Base-by-base conservation (phyloP, 2,888 invertebrate genomes). In the Gisinianus flammeolus region DNA sequence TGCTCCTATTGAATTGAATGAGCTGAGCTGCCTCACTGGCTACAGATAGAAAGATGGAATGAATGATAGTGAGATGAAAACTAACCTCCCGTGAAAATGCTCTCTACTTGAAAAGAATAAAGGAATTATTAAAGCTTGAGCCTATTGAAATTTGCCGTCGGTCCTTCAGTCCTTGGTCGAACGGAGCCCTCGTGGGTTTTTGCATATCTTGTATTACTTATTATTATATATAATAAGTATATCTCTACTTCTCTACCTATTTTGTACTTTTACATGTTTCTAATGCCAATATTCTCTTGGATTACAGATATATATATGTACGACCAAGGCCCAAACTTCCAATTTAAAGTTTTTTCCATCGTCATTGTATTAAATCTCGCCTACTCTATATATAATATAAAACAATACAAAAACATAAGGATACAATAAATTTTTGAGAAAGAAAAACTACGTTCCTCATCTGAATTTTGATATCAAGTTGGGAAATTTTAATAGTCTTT, bases 41-140 rank as follows among this genome's bases (percentile, higher is more conserved):
- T 77, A 70, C 70, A 77, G 77, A 77, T 77, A 77, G 77, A 77
- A 58, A 71, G 77, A 77, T 77, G 77, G 62, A 77, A 77, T 71
- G 77, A 71, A 77, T 66, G 71, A 71, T 77, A 71, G 71, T 71
- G 70, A 71, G 77, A 77, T 71, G 71, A 66, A 77, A 71, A 52
- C 71, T 77, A 71, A 71, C 71, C 54, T 77, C 64, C 71, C 77
- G 71, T 71, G 71, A 71, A 77, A 71, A 71, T 64, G 64, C 71
- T 71, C 64, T 77, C 77, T 70, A 70, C 64, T 77, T 66, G 77
- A 77, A 71, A 58, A 72, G 77, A 77, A 77, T 70, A 77, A 77
- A 77, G 71, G 77, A 77, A 77, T 77, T 77, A 77, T 77, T 71
- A 77, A 71, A 77, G 71, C 70, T 70, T 67, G 70, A 69, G 69